Evolutionary conservation across 2,888 invertebrate species (phyloP).

Genomic region (Cepaea hortensis): DNA sequence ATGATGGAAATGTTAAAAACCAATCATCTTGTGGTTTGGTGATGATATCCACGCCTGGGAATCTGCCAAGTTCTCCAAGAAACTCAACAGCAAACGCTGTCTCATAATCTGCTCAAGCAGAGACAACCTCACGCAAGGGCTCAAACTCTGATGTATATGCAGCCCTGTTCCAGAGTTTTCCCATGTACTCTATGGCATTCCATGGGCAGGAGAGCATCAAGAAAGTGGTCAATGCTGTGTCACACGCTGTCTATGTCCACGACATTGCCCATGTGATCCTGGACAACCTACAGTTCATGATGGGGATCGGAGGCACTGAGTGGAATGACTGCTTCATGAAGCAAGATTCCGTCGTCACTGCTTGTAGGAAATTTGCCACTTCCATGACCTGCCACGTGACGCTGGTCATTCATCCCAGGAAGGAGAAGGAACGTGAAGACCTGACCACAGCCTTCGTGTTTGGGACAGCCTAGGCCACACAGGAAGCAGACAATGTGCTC

Average conservation of each 20-base stretch:
- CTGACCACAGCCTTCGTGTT: slow-evolving; percentile 93
- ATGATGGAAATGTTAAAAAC: slow-evolving; percentile 75
- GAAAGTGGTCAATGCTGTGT: slow-evolving; percentile 83
- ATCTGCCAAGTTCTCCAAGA: slow-evolving; percentile 86
- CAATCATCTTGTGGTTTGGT: no score
- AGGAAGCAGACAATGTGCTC: slow-evolving; percentile 97
- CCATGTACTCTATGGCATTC: slow-evolving; percentile 84
- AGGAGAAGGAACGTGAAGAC: slow-evolving; percentile 83
- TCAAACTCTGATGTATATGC: slow-evolving; percentile 83
- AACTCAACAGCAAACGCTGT: slow-evolving; percentile 76
- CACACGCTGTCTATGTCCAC: slow-evolving; percentile 90
- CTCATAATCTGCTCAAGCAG: slow-evolving; percentile 80
- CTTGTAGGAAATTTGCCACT: slow-evolving; percentile 94
- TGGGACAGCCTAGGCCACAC: slow-evolving; percentile 96
- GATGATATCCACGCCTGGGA: slow-evolving; percentile 81
- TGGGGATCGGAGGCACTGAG: slow-evolving; percentile 82
- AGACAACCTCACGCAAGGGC: no score
- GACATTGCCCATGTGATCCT: no score
- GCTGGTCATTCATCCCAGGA: slow-evolving; percentile 96
- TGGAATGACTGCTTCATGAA: slow-evolving; percentile 77
- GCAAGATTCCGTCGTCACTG: slow-evolving; percentile 92
- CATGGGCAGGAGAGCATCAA: no score
- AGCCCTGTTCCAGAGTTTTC: slow-evolving; percentile 89
- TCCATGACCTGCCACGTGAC: slow-evolving; percentile 95
- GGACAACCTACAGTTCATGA: slow-evolving; percentile 90